Percentiles rank a stretch among this genome's conserved stretches.
Conservation (phyloP, 2,113 vertebrate genomes). For the Nycticryphes semicollaris region DNA sequence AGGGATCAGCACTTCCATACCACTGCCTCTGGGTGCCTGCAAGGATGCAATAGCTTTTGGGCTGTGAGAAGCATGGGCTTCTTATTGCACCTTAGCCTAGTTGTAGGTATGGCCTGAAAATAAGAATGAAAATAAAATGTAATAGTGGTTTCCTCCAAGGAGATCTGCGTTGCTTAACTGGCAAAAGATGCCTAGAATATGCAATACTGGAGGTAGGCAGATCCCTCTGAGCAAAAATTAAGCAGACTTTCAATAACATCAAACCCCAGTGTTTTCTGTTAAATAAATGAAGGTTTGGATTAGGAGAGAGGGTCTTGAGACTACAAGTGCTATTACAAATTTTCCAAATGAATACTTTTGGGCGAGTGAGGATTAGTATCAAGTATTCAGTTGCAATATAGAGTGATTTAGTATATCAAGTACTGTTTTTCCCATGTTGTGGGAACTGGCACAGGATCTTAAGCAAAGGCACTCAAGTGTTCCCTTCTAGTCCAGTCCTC, state of each 20-base stretch:
- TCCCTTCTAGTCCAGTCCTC: constrained; percentile 10
- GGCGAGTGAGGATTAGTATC: not conserved
- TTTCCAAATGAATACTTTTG: constrained; percentile 34
- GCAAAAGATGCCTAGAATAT: not conserved
- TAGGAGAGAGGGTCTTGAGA: constrained; percentile 2
- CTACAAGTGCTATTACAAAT: not conserved
- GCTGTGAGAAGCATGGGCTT: not conserved
- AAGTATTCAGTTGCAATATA: constrained; percentile 13
- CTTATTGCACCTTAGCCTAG: not conserved
- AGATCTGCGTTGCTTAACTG: not conserved
- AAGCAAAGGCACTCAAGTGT: constrained; percentile 49
- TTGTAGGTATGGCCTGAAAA: not conserved
- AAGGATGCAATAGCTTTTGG: not conserved
- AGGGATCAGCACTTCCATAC: not conserved
- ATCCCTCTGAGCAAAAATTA: not conserved
- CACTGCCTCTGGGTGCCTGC: not conserved
- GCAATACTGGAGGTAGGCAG: not conserved
- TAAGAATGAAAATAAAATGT: not conserved
- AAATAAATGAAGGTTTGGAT: constrained; percentile 20
- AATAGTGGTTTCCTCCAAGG: not conserved
- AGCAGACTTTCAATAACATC: not conserved
- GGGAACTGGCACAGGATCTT: not conserved
- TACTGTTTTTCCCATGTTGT: constrained; percentile 1
- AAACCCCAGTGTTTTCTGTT: not conserved
- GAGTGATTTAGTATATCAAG: constrained; percentile 14